Evolutionary conservation across 1,140 invertebrate species (phyloP).

Genomic region (Nephotettix cincticeps): DNA sequence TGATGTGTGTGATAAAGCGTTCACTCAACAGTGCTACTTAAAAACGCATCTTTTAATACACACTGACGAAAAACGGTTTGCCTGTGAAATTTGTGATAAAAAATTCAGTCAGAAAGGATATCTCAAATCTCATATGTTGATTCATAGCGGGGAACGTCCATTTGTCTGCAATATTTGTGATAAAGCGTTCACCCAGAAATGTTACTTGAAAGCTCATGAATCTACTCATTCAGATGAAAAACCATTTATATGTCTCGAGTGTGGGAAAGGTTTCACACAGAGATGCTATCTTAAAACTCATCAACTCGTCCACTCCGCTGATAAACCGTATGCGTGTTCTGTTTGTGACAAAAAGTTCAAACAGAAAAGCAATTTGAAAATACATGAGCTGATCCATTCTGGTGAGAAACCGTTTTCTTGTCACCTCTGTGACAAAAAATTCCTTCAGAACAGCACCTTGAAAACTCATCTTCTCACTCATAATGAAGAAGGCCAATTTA

Average conservation of each 20-base stretch:
- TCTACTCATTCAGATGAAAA: slow-evolving; percentile 46
- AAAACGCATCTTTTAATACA: slow-evolving; percentile 37
- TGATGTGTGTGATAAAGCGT: slow-evolving; percentile 64
- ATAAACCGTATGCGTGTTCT: slow-evolving; percentile 47
- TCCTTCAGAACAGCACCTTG: slow-evolving; percentile 34
- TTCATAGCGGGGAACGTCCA: slow-evolving; percentile 45
- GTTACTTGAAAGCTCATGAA: slow-evolving; percentile 50
- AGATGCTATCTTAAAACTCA: slow-evolving; percentile 51
- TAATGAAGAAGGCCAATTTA: slow-evolving; percentile 42
- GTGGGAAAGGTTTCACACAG: slow-evolving; percentile 50
- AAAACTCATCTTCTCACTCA: slow-evolving; percentile 5
- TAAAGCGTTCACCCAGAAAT: slow-evolving; percentile 50
- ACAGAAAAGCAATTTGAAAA: slow-evolving; percentile 51
- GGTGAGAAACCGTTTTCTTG: slow-evolving; percentile 93
- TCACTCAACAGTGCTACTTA: slow-evolving; percentile 61
- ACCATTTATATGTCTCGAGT: slow-evolving; percentile 48
- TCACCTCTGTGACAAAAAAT: slow-evolving; percentile 63
- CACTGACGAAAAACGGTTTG: slow-evolving; percentile 50
- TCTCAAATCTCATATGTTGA: slow-evolving; percentile 47
- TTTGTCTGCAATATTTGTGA: slow-evolving; percentile 54
- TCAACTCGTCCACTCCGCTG: slow-evolving; percentile 46
- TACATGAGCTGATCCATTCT: slow-evolving; percentile 92
- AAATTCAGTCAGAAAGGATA: slow-evolving; percentile 47
- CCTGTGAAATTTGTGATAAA: slow-evolving; percentile 55
- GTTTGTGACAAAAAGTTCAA: slow-evolving; percentile 50